These are phyloP conservation scores for Rhinolophus sinicus DNA, from an alignment of 2,113 vertebrate species.

Conservation along the genomic window DNA sequence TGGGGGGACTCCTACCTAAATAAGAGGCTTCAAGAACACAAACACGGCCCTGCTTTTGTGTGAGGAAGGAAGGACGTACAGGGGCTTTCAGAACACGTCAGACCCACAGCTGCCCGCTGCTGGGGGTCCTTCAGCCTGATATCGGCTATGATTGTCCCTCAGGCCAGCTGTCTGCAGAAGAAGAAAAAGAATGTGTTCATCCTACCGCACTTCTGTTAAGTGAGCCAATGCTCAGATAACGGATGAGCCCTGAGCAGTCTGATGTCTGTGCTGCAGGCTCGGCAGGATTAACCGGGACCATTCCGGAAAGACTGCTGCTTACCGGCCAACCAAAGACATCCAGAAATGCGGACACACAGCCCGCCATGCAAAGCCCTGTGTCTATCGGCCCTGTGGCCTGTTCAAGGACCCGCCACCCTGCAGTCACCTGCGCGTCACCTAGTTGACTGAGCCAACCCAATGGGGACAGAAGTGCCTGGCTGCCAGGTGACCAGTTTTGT, in stretches of 20 bases:
- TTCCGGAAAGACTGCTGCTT: neutral
- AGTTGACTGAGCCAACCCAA: no score
- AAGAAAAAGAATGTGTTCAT: neutral
- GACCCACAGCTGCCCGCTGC: neutral
- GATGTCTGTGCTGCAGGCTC: neutral
- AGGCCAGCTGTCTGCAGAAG: neutral
- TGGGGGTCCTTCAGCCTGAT: neutral
- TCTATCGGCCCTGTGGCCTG: neutral
- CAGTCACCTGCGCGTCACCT: no score
- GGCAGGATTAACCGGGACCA: neutral
- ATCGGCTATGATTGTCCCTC: neutral
- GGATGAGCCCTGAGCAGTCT: neutral
- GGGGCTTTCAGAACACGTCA: neutral
- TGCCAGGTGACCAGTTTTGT: no score
- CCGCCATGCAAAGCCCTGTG: neutral
- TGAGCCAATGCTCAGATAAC: neutral
- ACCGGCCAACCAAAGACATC: neutral
- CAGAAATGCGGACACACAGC: no score
- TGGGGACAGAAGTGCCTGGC: no score
- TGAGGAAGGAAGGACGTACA: no score
- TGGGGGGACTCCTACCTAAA: neutral
- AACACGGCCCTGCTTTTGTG: neutral
- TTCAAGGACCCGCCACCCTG: neutral
- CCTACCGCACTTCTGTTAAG: no score
- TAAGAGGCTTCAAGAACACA: neutral